Conservation (phyloP, 2,888 invertebrate genomes). For the Drosophila paracracens region DNA sequence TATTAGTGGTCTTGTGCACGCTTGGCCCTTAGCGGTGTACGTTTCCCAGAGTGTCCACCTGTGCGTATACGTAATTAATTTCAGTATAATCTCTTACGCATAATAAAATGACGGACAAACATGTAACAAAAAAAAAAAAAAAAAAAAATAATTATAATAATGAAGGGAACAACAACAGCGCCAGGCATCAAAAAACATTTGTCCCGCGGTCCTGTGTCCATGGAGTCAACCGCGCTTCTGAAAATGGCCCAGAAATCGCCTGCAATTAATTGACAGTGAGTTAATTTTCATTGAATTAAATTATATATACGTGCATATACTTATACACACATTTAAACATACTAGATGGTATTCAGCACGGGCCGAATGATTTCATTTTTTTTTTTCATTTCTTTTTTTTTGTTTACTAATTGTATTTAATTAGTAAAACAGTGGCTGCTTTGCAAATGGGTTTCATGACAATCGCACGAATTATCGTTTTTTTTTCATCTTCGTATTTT, state of each 20-base stretch:
- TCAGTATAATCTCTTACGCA: conserved; percentile 79
- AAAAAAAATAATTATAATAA: neutral
- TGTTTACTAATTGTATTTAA: neutral
- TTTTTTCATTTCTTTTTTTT: neutral
- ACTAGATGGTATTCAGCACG: neutral
- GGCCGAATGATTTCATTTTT: neutral
- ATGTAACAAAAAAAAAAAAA: neutral
- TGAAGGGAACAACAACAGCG: conserved; percentile 13
- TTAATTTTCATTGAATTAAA: conserved; percentile 66
- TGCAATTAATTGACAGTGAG: conserved; percentile 71
- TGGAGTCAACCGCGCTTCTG: neutral
- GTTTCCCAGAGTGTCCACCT: conserved; percentile 57
- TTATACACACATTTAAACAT: neutral
- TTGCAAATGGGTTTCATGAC: neutral
- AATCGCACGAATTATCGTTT: neutral
- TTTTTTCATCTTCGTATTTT: neutral
- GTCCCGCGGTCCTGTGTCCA: neutral
- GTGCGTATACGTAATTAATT: conserved; percentile 78
- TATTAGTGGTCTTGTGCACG: conserved; percentile 63
- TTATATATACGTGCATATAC: conserved; percentile 29
- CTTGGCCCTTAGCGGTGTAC: conserved; percentile 28
- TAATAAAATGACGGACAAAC: conserved; percentile 67
- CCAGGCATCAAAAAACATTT: conserved; percentile 49
- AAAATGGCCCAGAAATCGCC: conserved; percentile 40
- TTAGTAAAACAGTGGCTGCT: neutral